phyloP scores from a whole-genome alignment of 2,113 vertebrate species.

The Corapipo altera region DNA sequence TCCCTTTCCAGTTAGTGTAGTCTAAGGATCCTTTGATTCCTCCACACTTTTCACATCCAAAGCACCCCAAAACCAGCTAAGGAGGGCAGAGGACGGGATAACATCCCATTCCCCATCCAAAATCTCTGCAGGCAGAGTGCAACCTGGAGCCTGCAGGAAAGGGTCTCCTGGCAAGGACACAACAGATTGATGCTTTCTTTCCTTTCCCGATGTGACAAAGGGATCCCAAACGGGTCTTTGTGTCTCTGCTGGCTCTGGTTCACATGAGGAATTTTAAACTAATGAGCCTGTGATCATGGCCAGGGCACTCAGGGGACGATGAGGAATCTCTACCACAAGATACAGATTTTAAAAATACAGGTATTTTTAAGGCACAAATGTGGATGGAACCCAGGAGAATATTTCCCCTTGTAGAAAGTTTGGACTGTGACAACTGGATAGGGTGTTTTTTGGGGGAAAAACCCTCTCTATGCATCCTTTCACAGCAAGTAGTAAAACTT shows the following conservation, averaged over 20 bases:
- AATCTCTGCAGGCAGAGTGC: not conserved
- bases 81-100: not conserved
- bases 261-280: not conserved
- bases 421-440: not conserved
- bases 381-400: not conserved
- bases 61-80: not conserved
- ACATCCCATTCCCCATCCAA: not conserved
- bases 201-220: rapidly evolving
- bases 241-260: not conserved
- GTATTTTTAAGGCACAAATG: not conserved
- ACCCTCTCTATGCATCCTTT: not conserved
- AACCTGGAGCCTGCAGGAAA: not conserved
- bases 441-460: rapidly evolving
- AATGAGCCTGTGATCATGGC: not conserved
- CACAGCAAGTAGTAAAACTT: not conserved
- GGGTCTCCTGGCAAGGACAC: not conserved
- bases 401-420: not conserved
- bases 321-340: not conserved
- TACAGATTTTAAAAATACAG: not conserved
- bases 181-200: not conserved
- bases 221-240: not conserved
- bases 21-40: not conserved
- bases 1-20: not conserved
- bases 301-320: not conserved
- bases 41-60: not conserved